A percentile compares a stretch with the other conserved stretches of the same genome.
Evolutionary conservation across 2,888 invertebrate species (phyloP).

Genomic region (Nephrotoma appendiculata): DNA sequence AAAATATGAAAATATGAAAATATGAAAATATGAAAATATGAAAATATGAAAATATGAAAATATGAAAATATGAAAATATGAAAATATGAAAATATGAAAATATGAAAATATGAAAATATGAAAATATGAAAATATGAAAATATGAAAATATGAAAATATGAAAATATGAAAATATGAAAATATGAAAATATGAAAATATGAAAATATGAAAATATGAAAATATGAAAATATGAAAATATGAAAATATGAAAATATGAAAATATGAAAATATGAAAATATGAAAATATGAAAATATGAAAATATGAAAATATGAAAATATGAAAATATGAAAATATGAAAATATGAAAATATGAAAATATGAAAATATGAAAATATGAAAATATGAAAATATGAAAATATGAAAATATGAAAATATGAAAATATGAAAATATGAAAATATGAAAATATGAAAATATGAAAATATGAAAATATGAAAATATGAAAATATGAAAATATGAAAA

Average conservation of each 20-base stretch:
- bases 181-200: neutral
- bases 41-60: neutral
- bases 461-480: neutral
- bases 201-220: neutral
- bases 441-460: neutral
- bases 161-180: neutral
- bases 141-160: neutral
- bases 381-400: neutral
- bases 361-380: neutral
- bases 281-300: neutral
- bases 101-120: neutral
- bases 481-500: neutral
- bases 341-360: neutral
- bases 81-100: neutral
- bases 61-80: neutral
- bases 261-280: neutral
- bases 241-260: neutral
- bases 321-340: neutral
- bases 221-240: neutral
- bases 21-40: neutral
- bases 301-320: neutral
- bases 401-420: neutral
- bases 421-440: neutral
- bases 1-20: neutral
- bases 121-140: neutral